Evolutionary conservation across 2,888 invertebrate species (phyloP).

Genomic region (Monopis laevigella): DNA sequence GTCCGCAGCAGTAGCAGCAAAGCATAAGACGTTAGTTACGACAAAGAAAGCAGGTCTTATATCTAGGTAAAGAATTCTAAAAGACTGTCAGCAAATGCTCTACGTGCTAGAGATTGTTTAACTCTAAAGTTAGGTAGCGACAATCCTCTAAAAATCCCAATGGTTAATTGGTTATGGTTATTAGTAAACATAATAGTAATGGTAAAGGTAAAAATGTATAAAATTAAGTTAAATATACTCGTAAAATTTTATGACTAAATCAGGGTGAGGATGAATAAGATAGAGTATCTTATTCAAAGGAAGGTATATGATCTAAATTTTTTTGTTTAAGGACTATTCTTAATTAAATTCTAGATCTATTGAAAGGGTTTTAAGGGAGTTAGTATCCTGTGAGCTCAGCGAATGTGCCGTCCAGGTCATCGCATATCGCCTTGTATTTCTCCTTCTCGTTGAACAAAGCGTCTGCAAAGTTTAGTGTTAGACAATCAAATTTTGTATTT

Average conservation of each 20-base stretch:
- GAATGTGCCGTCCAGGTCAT: conserved; percentile 97
- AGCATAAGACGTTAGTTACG: conserved; percentile 60
- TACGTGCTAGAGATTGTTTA: conserved; percentile 20
- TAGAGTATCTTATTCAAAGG: background rate
- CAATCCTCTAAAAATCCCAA: conserved; percentile 34
- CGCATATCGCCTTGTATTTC: conserved; percentile 97
- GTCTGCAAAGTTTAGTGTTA: conserved; percentile 70
- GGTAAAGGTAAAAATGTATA: no score
- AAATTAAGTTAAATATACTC: no score
- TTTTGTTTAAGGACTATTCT: no score
- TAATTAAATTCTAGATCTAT: conserved; percentile 4
- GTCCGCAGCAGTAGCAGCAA: conserved; percentile 58
- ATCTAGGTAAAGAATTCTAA: conserved; percentile 25
- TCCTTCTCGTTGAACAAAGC: conserved; percentile 87
- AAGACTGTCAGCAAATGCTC: conserved; percentile 31
- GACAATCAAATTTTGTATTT: background rate
- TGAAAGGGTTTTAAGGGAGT: conserved; percentile 52
- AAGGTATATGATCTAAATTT: no score
- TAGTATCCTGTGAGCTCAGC: conserved; percentile 97
- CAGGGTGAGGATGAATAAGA: background rate
- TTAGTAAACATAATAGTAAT: conserved; percentile 6
- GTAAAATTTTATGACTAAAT: no score
- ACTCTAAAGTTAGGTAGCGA: conserved; percentile 22
- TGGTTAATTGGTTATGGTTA: conserved; percentile 1
- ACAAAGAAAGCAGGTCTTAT: conserved; percentile 47